Percentiles rank a stretch among this genome's conserved stretches.
These are phyloP conservation scores for Engraulis encrasicolus DNA, from an alignment of 2,113 vertebrate species.

Conservation along the genomic window DNA sequence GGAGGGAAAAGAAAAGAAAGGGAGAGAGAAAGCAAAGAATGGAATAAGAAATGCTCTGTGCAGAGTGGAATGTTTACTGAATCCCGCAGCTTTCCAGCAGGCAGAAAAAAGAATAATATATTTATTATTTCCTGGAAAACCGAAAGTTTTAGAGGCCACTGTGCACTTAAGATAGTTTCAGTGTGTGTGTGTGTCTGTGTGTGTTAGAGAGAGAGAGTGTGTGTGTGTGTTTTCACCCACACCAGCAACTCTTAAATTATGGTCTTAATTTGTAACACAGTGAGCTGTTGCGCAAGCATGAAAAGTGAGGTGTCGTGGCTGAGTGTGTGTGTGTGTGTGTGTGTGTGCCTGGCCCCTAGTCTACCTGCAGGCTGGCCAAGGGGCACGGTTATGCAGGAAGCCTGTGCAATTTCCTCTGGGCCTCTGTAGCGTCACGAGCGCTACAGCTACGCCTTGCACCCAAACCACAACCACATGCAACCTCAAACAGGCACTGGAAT, in stretches of 20 bases:
- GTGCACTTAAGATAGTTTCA: neutral
- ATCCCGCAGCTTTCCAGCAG: neutral
- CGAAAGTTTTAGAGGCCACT: neutral
- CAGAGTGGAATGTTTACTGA: neutral
- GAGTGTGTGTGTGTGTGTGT: neutral
- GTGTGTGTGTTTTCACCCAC: too few species aligned
- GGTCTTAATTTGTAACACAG: neutral
- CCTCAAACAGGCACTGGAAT: slow-evolving; percentile 45
- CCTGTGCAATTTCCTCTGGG: slow-evolving; percentile 72
- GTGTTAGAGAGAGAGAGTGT: too few species aligned
- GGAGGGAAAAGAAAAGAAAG: neutral
- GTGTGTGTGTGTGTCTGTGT: neutral
- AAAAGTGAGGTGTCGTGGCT: neutral
- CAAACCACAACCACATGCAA: slow-evolving; percentile 78
- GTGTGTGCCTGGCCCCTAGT: slow-evolving; percentile 30
- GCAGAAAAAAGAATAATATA: neutral
- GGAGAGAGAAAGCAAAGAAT: neutral
- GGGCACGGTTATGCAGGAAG: slow-evolving; percentile 73
- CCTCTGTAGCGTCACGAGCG: slow-evolving; percentile 71
- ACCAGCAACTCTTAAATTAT: neutral
- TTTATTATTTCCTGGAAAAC: neutral
- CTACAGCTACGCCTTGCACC: slow-evolving; percentile 66
- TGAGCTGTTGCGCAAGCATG: neutral
- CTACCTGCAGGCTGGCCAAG: slow-evolving; percentile 72
- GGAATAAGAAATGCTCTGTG: neutral